Base-by-base conservation (phyloP, 2,888 invertebrate genomes). In the Rhimphoctona megacephalus region DNA sequence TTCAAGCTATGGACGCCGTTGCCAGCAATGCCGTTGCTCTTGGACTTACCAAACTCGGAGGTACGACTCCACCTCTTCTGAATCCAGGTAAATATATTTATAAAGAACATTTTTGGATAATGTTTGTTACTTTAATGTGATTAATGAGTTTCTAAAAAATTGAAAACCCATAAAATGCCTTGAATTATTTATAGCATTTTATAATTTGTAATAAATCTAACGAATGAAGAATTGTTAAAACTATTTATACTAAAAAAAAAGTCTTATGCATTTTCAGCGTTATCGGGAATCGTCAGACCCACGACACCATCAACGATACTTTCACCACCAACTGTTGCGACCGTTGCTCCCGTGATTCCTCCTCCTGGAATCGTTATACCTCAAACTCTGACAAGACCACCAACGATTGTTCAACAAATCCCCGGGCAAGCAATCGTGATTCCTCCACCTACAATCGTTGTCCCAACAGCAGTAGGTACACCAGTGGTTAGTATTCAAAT, bases 1-100 rank as follows among this genome's bases (percentile, higher is more conserved):
- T 99, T 86, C 98, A 99, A 95, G 99, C 99, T 1, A 97, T 99
- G 97, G 99, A 99, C 95, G 98, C 98, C 2, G 98, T 98, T 17
- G 98, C 98, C 73, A 97, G 97, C 92, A 98, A 97, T 94, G 97
- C 98, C 2, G 97, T 97, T 7, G 96, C 96, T 79, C 95, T 97
- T 85, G 97, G 97, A 69, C 89, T 94, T 0, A 92, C 91, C 0
- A 94, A 94, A 88, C 90, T 94, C 1, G 92, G 93, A 22, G 91
- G 93, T 17, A 79, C 92, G 3, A 90, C 94, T 2, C 91, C 93
- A 11, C 94, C 94, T 0, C 92, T 94, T 36, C 69, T 94, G 0
- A 92, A 91, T 86, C 90, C 91, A 89, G 91, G 94, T 93, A 66
- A 66, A 61, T 61, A 7, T 2, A 7, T 30, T 30, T 17, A 30